Evolutionary conservation across 2,888 invertebrate genomes (phyloP).

Genomic region (Gastrophysa polygoni): DNA sequence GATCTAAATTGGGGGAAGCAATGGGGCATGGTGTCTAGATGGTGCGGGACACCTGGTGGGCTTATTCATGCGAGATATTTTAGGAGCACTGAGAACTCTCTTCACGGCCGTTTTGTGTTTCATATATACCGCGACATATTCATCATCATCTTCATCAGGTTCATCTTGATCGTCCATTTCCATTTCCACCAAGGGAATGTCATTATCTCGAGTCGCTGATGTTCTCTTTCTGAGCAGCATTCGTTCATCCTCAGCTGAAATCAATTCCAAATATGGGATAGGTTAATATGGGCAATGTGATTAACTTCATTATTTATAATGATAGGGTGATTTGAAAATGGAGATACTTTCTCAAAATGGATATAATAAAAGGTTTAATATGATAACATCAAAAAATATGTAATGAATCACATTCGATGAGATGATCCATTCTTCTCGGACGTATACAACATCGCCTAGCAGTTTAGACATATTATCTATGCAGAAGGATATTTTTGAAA

Average conservation of each 20-base stretch:
- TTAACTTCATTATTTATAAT: too few species aligned
- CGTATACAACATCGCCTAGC: too few species aligned
- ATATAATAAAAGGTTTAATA: too few species aligned
- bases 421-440: too few species aligned
- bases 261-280: too few species aligned
- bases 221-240: constrained; percentile 29
- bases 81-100: constrained; percentile 24
- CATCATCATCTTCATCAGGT: constrained; percentile 32
- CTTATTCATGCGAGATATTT: constrained; percentile 35
- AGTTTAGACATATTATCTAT: too few species aligned
- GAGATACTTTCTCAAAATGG: too few species aligned
- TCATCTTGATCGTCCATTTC: constrained; percentile 5
- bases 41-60: constrained; percentile 23
- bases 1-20: background rate
- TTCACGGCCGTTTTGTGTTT: constrained; percentile 31
- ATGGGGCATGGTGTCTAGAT: background rate
- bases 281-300: too few species aligned
- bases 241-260: constrained; percentile 40
- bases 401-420: too few species aligned
- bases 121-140: constrained; percentile 39
- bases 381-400: too few species aligned
- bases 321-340: too few species aligned
- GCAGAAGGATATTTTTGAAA: too few species aligned
- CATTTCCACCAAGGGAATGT: constrained; percentile 34
- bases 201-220: background rate